Evolutionary conservation across 2,888 invertebrate genomes (phyloP).

Genomic region (Diabrotica balteata): DNA sequence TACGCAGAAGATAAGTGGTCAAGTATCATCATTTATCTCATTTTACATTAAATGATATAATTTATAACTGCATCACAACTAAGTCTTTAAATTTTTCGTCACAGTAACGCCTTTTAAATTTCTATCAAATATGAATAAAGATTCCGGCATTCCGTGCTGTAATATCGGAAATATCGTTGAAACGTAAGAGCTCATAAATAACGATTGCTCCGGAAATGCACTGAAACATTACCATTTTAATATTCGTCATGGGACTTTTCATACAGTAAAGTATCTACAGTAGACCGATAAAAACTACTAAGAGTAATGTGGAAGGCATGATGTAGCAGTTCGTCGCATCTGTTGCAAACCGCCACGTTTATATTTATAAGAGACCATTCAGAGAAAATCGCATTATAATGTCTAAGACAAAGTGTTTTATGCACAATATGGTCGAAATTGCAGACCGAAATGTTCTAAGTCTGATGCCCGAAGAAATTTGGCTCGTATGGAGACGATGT

Average conservation of each 20-base stretch:
- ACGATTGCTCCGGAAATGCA: no score
- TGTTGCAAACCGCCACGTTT: constrained; percentile 54
- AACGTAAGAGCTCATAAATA: no score
- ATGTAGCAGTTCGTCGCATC: constrained; percentile 57
- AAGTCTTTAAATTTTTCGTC: no score
- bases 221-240: not conserved
- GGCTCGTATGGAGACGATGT: not conserved
- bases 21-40: no score
- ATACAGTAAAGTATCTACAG: constrained; percentile 17
- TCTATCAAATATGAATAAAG: no score
- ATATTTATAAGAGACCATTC: constrained; percentile 53
- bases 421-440: constrained; percentile 18
- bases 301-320: constrained; percentile 55
- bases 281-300: constrained; percentile 50
- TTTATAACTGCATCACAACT: no score
- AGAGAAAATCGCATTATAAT: constrained; percentile 40
- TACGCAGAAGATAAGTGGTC: no score
- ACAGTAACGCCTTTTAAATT: no score
- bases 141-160: no score
- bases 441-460: constrained; percentile 4
- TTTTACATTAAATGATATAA: no score
- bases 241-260: constrained; percentile 9
- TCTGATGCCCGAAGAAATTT: not conserved
- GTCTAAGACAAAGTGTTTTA: constrained; percentile 20
- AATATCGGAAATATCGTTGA: no score